Evolutionary conservation across 2,888 invertebrate species (phyloP), one percentile per base, ranked within the genome.

Genomic region (Nycteola revayana): DNA sequence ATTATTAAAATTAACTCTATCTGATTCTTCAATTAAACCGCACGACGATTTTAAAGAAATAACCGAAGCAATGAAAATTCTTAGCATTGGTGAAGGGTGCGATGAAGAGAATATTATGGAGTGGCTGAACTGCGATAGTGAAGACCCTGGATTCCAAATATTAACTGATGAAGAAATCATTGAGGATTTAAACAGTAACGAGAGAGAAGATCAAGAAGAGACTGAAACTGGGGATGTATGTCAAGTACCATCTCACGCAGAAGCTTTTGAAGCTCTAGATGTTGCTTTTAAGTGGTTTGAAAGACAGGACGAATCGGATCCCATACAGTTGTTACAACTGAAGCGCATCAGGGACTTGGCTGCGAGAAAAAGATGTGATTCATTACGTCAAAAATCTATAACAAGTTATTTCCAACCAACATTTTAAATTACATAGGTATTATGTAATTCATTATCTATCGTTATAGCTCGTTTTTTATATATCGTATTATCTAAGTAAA

Each of bases 51-150:
- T n/a, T n/a, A n/a, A n/a, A n/a, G n/a, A n/a, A n/a, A n/a, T n/a
- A n/a, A n/a, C n/a, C n/a, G n/a, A n/a, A n/a, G n/a, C n/a, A n/a
- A n/a, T 37, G 29, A 42, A 37, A 37, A 37, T 34, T 42, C 41
- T 27, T 32, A 29, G 36, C 30, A 32, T 28, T 35, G 25, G 28
- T 28, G 40, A 40, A 40, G 29, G 28, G 28, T 32, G 38, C 35
- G 36, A 32, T 38, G 38, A 44, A 40, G 34, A n/a, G n/a, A n/a
- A 44, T 31, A 32, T 44, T 31, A 31, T 31, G 34, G 40, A 44
- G 40, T 44, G 44, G 44, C 33, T 44, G 44, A 26, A 22, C 31
- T 36, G 39, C 31, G 40, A 44, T 28, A 37, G 31, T 30, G 28
- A 30, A 28, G 40, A 39, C 36, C 43, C 43, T 39, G 39, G 38